Percentiles rank a stretch among this genome's conserved stretches.
phyloP scores from a whole-genome alignment of 2,113 vertebrate genomes.

The Prolemur simus region DNA sequence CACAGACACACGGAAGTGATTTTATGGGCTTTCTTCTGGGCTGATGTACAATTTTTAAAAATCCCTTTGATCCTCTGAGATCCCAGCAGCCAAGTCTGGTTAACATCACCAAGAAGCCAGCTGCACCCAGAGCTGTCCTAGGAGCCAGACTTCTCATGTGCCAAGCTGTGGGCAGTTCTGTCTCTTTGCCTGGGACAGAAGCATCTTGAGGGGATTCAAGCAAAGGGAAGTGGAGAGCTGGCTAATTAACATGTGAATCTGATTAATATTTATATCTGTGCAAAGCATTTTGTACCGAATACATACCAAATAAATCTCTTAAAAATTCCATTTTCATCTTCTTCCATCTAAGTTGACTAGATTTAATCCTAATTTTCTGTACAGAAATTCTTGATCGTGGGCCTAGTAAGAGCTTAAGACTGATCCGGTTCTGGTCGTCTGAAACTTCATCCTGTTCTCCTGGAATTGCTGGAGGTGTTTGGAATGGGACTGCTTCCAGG shows the following conservation, averaged over 20 bases:
- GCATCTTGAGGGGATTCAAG: conserved; percentile 48
- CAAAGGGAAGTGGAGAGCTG: conserved; percentile 10
- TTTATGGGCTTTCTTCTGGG: conserved; percentile 74
- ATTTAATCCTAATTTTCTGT: conserved; percentile 15
- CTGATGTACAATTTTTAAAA: conserved; percentile 71
- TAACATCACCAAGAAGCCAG: conserved; percentile 60
- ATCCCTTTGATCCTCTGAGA: conserved; percentile 76
- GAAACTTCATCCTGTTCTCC: background rate
- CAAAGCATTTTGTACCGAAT: conserved; percentile 31
- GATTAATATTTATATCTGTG: conserved; percentile 61
- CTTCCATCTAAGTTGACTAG: background rate
- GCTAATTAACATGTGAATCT: conserved; percentile 45
- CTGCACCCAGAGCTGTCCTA: background rate
- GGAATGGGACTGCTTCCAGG: background rate
- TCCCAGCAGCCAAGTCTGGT: conserved; percentile 72
- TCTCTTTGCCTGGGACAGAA: background rate
- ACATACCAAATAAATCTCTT: conserved; percentile 39
- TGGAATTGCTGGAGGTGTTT: background rate
- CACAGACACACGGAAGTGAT: conserved; percentile 78
- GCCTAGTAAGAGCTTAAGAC: background rate
- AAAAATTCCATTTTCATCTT: conserved; percentile 39
- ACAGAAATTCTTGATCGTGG: background rate
- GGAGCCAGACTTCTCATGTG: background rate
- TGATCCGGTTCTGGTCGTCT: background rate
- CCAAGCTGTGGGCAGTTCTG: conserved; percentile 51